phyloP scores from a whole-genome alignment of 2,113 vertebrate species.

The Notothenia coriiceps region DNA sequence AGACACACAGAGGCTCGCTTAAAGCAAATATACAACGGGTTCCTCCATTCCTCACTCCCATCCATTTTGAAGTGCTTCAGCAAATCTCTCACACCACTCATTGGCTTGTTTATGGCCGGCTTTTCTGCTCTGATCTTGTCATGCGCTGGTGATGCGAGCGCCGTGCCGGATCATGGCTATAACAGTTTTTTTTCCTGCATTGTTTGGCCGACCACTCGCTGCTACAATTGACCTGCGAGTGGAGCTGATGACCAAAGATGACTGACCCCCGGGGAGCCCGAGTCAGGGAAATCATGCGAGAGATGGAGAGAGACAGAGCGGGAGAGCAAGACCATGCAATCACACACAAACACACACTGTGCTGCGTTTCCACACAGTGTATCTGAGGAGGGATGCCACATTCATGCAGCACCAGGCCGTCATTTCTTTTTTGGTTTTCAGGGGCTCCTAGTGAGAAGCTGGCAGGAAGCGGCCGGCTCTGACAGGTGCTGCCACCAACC shows the following conservation, averaged over 20 bases:
- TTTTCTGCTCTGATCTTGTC: conserved; percentile 70
- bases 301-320: conserved; percentile 73
- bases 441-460: conserved; percentile 74
- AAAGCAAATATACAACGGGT: conserved; percentile 50
- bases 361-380: conserved; percentile 43
- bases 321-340: conserved; percentile 59
- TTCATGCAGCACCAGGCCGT: conserved; percentile 70
- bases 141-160: conserved; percentile 64
- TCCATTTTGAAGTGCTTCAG: conserved; percentile 67
- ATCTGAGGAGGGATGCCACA: conserved; percentile 70
- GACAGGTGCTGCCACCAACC: conserved; percentile 84
- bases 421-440: conserved; percentile 64
- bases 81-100: conserved; percentile 68
- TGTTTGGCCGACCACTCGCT: conserved; percentile 80
- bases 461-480: conserved; percentile 78
- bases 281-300: conserved; percentile 80
- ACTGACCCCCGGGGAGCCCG: conserved; percentile 74
- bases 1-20: conserved; percentile 44
- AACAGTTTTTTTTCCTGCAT: conserved; percentile 58
- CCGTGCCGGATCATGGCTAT: conserved; percentile 54
- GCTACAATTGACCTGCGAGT: conserved; percentile 83
- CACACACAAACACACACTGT: conserved; percentile 28
- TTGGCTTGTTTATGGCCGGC: conserved; percentile 73
- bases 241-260: conserved; percentile 79
- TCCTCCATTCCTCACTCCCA: conserved; percentile 55